These are phyloP conservation scores for Chymomyza fuscimana DNA, from an alignment of 2,888 invertebrate genomes.

Conservation along the genomic window DNA sequence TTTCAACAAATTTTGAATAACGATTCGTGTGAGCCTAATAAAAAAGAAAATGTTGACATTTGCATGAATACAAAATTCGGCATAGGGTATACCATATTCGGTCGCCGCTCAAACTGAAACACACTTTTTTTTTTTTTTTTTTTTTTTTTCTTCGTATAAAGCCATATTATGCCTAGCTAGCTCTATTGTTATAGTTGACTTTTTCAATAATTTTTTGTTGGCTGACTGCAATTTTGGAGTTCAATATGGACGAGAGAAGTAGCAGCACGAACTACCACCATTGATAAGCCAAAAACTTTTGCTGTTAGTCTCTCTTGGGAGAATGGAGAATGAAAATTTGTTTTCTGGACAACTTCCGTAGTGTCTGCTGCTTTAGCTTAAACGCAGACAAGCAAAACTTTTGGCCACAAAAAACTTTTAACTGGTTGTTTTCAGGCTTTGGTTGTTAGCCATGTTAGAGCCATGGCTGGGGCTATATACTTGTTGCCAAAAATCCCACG, in stretches of 20 bases:
- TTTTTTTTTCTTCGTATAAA: no score
- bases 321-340: conserved; percentile 43
- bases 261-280: conserved; percentile 43
- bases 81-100: no score
- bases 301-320: conserved; percentile 37
- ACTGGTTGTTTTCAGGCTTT: conserved; percentile 41
- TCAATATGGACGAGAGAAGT: conserved; percentile 13
- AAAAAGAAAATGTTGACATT: no score
- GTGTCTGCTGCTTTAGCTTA: conserved; percentile 48
- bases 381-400: conserved; percentile 71
- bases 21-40: no score
- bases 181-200: conserved; percentile 10
- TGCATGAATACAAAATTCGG: no score
- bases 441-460: conserved; percentile 2
- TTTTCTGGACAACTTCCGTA: conserved; percentile 43
- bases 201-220: conserved; percentile 43
- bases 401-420: conserved; percentile 58
- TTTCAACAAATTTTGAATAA: no score
- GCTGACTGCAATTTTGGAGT: conserved; percentile 20
- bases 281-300: conserved; percentile 68
- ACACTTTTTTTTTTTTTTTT: no score
- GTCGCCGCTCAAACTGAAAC: no score
- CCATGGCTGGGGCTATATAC: conserved; percentile 31
- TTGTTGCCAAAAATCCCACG: conserved; percentile 39
- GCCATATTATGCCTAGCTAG: no score